These are phyloP conservation scores for Scolopax rusticola DNA, from an alignment of 2,797 vertebrate species.

Conservation along the genomic window DNA sequence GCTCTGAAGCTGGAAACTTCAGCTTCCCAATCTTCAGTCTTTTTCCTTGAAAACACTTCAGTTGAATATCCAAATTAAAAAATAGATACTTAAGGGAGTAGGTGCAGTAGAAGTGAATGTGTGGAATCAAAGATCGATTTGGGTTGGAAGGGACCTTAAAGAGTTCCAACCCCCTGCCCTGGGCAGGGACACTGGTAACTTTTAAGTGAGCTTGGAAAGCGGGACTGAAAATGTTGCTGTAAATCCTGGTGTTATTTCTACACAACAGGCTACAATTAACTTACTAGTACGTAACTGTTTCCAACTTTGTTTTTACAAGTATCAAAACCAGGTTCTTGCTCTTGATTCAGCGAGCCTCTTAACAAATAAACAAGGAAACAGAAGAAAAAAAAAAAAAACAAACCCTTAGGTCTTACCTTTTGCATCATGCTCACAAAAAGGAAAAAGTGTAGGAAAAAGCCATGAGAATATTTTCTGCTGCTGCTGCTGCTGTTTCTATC, in stretches of 20 bases:
- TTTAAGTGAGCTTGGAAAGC: background rate
- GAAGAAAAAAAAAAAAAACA: fast-evolving
- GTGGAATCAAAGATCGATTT: too few species aligned
- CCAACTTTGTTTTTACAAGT: background rate
- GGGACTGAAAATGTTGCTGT: background rate
- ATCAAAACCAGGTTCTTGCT: background rate
- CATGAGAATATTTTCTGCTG: background rate
- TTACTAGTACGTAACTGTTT: background rate
- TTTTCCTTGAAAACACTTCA: background rate
- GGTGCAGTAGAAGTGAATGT: background rate
- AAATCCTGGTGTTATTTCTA: background rate
- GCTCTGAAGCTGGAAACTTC: background rate
- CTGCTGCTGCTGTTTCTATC: background rate
- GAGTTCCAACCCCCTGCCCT: too few species aligned
- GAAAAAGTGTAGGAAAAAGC: background rate
- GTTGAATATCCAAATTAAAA: background rate
- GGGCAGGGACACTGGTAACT: background rate
- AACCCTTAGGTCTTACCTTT: background rate
- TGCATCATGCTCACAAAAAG: background rate
- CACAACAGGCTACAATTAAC: background rate
- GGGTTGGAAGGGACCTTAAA: too few species aligned
- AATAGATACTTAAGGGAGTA: background rate
- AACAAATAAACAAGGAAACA: background rate
- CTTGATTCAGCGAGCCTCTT: background rate
- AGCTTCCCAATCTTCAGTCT: background rate